Evolutionary conservation across 2,113 vertebrate species (phyloP).

Genomic region (Cynocephalus volans): DNA sequence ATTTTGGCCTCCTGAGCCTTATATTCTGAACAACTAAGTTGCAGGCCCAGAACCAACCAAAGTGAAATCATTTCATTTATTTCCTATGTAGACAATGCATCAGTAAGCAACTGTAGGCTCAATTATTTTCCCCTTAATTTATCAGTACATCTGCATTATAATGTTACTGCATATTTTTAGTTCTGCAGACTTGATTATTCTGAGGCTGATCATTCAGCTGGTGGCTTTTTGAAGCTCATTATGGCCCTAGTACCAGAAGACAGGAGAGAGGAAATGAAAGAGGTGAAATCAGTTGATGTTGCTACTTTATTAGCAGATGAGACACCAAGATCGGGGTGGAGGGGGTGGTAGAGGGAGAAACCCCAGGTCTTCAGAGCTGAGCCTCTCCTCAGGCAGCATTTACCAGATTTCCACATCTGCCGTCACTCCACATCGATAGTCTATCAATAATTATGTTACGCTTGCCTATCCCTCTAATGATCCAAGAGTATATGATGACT

Average conservation of each 20-base stretch:
- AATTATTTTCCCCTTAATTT: background rate
- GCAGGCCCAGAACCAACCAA: background rate
- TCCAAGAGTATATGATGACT: background rate
- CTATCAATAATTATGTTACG: background rate
- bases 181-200: slow-evolving; percentile 44
- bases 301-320: slow-evolving; percentile 48
- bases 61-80: background rate
- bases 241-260: slow-evolving; percentile 28
- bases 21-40: slow-evolving; percentile 17
- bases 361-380: background rate
- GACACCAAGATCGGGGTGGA: slow-evolving; percentile 27
- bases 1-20: background rate
- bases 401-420: background rate
- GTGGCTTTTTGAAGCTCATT: slow-evolving; percentile 52
- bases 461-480: too few species aligned
- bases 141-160: slow-evolving; percentile 43
- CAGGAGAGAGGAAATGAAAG: slow-evolving; percentile 71
- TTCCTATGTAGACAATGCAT: slow-evolving; percentile 46
- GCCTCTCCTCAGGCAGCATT: background rate
- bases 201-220: background rate
- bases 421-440: background rate
- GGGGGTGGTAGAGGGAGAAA: background rate
- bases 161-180: background rate
- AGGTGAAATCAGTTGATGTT: slow-evolving; percentile 46
- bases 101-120: background rate